These are phyloP conservation scores for Echeneis naucrates DNA, from an alignment of 2,797 vertebrate genomes.

Conservation along the genomic window DNA sequence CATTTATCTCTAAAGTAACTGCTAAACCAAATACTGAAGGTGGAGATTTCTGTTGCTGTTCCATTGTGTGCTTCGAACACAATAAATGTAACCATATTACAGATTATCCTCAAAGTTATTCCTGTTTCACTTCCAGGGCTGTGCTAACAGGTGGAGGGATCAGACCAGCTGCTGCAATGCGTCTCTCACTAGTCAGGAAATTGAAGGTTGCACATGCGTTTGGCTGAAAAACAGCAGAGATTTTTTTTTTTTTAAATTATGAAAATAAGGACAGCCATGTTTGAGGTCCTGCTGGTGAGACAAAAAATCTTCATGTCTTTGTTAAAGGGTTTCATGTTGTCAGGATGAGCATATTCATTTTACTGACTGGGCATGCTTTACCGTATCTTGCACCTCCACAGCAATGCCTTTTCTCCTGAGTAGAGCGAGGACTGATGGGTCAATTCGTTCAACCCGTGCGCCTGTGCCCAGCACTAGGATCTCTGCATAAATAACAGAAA, in stretches of 20 bases:
- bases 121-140: conserved; percentile 45
- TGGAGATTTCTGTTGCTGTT: background rate
- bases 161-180: conserved; percentile 88
- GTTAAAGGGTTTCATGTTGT: background rate
- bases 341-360: background rate
- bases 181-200: conserved; percentile 89
- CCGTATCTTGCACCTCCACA: conserved; percentile 96
- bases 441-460: conserved; percentile 84
- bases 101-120: conserved; percentile 22
- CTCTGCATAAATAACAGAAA: conserved; percentile 79
- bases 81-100: background rate
- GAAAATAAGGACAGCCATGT: background rate
- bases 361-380: conserved; percentile 63
- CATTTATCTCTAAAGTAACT: background rate
- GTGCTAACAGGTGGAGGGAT: conserved; percentile 86
- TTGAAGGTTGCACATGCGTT: conserved; percentile 98
- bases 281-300: background rate
- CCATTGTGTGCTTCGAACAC: conserved; percentile 4
- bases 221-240: conserved; percentile 78
- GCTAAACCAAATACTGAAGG: background rate
- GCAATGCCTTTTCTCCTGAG: conserved; percentile 88
- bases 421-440: conserved; percentile 79
- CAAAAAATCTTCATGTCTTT: background rate
- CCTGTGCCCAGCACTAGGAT: conserved; percentile 96
- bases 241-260: background rate